Base-by-base conservation (phyloP, 2,797 vertebrate genomes). In the Kryptolebias ocellatus region DNA sequence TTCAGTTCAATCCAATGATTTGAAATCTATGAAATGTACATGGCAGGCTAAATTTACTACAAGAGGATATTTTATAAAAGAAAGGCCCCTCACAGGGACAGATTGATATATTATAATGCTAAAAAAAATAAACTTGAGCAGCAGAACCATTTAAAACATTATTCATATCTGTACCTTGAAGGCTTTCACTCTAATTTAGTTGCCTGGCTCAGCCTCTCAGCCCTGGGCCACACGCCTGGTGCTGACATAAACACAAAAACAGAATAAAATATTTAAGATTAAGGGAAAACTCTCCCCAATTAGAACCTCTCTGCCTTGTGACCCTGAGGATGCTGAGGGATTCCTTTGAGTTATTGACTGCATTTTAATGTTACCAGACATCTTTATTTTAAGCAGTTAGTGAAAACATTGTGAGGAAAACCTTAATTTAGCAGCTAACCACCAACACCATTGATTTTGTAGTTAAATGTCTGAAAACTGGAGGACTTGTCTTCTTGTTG, bases 241-340 rank as follows among this genome's bases (percentile, higher is more conserved):
- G 76, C 82, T 77, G 78, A 83, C 79, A 78, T 67, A 64, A 88
- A 86, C 78, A 86, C 34, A 67, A 69, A 10, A 58, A 60, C 29
- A 45, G 66, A 64, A 83, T 87, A 50, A 87, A 87, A 90, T 87
- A 90, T 87, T 90, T 76, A 89, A 76, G 79, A 89, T 89, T 78
- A 81, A 85, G 74, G 72, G 72, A 75, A 70, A 83, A 78, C 64
- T 79, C 64, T 69, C 20, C 65, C 83, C 83, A 89, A 90, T 90
- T 88, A 87, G 74, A 79, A 60, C 60, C 18, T 75, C 61, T 59
- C 56, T 61, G 18, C 55, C 9, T 61, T 83, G 66, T 81, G 83
- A 89, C 84, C 89, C 71, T 4, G 53, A 84, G 86, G 84, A 78
- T 70, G 69, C 53, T 50, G 34, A 31, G 67, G 82, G 83, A 88